phyloP scores from a whole-genome alignment of 2,113 vertebrate species.

The Psammodynastes pulverulentus region DNA sequence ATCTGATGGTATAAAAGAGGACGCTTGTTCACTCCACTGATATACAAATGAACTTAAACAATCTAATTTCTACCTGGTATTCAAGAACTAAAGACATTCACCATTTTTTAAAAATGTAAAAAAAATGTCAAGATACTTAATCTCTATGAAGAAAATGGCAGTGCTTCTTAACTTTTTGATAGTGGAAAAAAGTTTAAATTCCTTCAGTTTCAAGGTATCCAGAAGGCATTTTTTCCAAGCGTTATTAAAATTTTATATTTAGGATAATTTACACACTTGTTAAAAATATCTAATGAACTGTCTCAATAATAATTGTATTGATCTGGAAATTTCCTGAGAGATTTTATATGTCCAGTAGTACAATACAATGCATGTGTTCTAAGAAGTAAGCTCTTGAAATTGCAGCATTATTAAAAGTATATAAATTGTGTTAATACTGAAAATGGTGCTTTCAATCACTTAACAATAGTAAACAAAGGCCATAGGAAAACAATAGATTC shows the following conservation, averaged over 20 bases:
- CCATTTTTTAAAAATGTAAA: background rate
- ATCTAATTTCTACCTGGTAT: background rate
- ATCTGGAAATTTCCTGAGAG: background rate
- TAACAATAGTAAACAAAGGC: background rate
- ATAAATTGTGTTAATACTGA: background rate
- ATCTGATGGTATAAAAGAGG: slow-evolving; percentile 67
- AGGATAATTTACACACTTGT: background rate
- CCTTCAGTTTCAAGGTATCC: background rate
- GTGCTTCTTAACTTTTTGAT: background rate
- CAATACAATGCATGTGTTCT: background rate
- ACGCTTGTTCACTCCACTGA: background rate
- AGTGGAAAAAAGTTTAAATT: background rate
- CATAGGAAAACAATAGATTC: background rate
- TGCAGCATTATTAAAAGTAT: background rate
- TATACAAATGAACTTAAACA: background rate
- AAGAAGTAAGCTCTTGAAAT: background rate
- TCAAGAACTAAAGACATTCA: background rate
- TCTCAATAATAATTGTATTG: background rate
- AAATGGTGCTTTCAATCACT: background rate
- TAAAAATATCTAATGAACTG: background rate
- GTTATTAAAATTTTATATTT: background rate
- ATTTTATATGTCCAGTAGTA: background rate
- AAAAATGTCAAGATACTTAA: no score
- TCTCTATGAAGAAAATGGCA: background rate
- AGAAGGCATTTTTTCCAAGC: background rate